Evolutionary conservation across 2,797 vertebrate genomes (phyloP).

Genomic region (Alcedo quadribrachys): DNA sequence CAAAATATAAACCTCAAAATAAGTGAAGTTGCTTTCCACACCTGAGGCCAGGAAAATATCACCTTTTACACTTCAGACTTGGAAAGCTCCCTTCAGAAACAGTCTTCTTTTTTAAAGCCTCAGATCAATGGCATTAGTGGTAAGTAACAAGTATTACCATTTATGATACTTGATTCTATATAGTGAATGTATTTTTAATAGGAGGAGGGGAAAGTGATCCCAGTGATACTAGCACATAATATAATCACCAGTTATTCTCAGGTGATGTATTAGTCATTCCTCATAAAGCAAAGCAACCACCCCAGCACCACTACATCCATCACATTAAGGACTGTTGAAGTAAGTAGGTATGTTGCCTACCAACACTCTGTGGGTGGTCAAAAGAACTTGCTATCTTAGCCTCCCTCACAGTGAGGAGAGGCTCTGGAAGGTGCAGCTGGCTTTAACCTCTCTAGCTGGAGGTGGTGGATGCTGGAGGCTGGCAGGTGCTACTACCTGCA

Average conservation of each 20-base stretch:
- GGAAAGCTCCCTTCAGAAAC: neutral
- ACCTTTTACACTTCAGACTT: neutral
- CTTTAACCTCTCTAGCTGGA: neutral
- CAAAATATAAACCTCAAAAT: conserved; percentile 10
- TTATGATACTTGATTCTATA: neutral
- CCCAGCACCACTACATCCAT: neutral
- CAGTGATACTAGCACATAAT: neutral
- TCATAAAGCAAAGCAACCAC: neutral
- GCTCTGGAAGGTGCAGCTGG: neutral
- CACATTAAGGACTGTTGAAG: neutral
- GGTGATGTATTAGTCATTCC: neutral
- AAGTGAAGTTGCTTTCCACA: neutral
- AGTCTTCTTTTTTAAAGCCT: neutral
- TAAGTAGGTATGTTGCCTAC: neutral
- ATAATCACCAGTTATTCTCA: neutral
- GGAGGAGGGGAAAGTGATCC: neutral
- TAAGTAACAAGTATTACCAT: neutral
- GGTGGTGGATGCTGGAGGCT: neutral
- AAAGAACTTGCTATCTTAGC: neutral
- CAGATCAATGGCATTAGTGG: neutral
- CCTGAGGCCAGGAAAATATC: neutral
- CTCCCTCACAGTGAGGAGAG: neutral
- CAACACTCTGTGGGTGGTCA: neutral
- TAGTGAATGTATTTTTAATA: neutral
- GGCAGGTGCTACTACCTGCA: neutral